phyloP scores from a whole-genome alignment of 2,888 invertebrate genomes.

The Myopa testacea region DNA sequence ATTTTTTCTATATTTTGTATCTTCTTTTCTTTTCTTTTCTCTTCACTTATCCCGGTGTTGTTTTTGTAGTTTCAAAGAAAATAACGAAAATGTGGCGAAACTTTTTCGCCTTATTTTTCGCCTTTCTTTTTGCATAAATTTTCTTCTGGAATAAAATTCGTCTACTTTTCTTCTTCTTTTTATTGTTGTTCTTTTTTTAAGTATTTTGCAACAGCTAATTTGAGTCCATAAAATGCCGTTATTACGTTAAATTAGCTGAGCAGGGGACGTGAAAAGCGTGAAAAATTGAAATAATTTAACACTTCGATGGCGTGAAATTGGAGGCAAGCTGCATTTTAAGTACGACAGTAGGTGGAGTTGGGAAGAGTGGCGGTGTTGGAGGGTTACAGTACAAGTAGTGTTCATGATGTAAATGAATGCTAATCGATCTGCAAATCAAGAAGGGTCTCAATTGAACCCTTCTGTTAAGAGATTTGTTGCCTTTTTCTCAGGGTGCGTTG shows the following conservation, averaged over 20 bases:
- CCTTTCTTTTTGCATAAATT: slow-evolving; percentile 1
- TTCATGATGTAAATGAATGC: too few species aligned
- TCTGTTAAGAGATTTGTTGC: too few species aligned
- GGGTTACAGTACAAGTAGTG: background rate
- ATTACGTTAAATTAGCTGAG: background rate
- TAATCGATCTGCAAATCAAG: too few species aligned
- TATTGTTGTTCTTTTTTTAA: background rate
- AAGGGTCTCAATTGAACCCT: too few species aligned
- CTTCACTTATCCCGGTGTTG: background rate
- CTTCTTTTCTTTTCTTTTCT: slow-evolving; percentile 8
- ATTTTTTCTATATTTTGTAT: background rate
- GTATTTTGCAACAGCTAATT: background rate
- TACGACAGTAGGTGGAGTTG: background rate
- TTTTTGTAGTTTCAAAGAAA: too few species aligned
- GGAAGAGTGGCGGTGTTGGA: background rate
- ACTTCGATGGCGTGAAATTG: background rate
- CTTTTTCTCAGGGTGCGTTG: too few species aligned
- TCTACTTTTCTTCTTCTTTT: background rate
- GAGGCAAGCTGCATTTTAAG: background rate
- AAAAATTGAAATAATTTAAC: background rate
- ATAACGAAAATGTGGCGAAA: too few species aligned
- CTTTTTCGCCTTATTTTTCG: background rate
- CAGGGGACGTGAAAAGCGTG: background rate
- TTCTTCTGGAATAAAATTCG: background rate
- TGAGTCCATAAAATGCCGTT: background rate